Conservation (phyloP, 1,140 invertebrate species). For the Dreissena polymorpha region DNA sequence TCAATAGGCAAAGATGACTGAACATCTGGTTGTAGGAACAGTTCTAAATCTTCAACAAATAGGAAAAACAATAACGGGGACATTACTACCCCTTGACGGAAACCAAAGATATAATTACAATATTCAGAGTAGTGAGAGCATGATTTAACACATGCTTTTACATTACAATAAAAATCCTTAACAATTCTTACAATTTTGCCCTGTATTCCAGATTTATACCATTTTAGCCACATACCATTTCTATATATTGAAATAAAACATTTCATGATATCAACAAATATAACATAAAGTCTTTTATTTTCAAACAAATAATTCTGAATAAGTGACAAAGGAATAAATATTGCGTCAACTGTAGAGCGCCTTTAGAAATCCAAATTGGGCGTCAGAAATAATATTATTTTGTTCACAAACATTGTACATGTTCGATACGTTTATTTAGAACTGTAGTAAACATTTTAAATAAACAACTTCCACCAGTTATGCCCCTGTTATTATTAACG, state of each 20-base stretch:
- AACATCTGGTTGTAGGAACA: background rate
- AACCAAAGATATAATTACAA: slow-evolving; percentile 9
- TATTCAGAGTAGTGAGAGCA: slow-evolving; percentile 15
- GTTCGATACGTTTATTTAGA: slow-evolving; percentile 42
- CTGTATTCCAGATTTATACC: slow-evolving; percentile 19
- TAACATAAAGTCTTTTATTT: slow-evolving; percentile 10
- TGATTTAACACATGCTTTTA: background rate
- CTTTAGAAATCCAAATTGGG: slow-evolving; percentile 51
- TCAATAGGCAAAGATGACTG: background rate
- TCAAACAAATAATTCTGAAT: background rate
- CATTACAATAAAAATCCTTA: slow-evolving; percentile 3
- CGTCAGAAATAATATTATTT: slow-evolving; percentile 49
- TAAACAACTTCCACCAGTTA: slow-evolving; percentile 46
- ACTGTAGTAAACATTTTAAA: slow-evolving; percentile 51
- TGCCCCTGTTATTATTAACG: slow-evolving; percentile 55
- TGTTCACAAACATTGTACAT: slow-evolving; percentile 25
- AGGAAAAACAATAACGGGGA: slow-evolving; percentile 18
- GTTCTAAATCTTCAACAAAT: slow-evolving; percentile 34
- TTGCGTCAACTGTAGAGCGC: slow-evolving; percentile 42
- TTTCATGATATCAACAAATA: slow-evolving; percentile 19
- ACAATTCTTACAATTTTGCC: slow-evolving; percentile 34
- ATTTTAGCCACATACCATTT: slow-evolving; percentile 36
- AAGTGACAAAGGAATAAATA: slow-evolving; percentile 3
- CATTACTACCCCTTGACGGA: slow-evolving; percentile 15
- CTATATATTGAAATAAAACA: slow-evolving; percentile 38